phyloP scores from a whole-genome alignment of 2,113 vertebrate genomes.

The Brachionichthys hirsutus region DNA sequence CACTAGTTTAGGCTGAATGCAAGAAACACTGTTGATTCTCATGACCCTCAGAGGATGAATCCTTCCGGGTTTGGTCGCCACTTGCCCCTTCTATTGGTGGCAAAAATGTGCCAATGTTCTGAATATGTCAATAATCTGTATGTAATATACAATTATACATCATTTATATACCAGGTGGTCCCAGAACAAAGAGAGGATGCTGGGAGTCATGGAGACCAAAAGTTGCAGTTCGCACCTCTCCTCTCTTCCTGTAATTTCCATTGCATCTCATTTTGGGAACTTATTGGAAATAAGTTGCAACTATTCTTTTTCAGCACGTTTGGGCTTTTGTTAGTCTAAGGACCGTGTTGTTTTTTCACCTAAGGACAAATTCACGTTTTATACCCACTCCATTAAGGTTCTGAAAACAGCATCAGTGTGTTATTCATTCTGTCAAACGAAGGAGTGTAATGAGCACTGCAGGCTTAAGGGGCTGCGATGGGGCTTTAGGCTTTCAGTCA shows the following conservation, averaged over 20 bases:
- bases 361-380: slow-evolving; percentile 16
- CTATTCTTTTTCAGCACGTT: slow-evolving; percentile 9
- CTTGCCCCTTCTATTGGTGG: not conserved
- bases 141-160: no score
- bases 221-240: no score
- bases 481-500: slow-evolving; percentile 8
- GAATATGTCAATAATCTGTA: not conserved
- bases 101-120: not conserved
- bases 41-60: no score
- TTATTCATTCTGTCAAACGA: slow-evolving; percentile 10
- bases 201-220: no score
- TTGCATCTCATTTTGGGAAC: no score
- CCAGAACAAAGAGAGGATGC: no score
- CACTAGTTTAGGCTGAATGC: no score
- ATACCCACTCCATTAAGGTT: slow-evolving; percentile 1
- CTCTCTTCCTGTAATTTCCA: no score
- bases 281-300: no score
- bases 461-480: slow-evolving; percentile 2
- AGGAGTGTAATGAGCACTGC: slow-evolving; percentile 12
- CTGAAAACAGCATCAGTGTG: slow-evolving; percentile 8
- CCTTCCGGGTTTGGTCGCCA: not conserved
- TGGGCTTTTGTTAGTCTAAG: not conserved
- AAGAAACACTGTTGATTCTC: no score
- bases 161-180: no score
- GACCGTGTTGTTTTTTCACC: slow-evolving; percentile 2